Conservation (phyloP, 2,797 vertebrate genomes). For the Halcyon chelicuti region DNA sequence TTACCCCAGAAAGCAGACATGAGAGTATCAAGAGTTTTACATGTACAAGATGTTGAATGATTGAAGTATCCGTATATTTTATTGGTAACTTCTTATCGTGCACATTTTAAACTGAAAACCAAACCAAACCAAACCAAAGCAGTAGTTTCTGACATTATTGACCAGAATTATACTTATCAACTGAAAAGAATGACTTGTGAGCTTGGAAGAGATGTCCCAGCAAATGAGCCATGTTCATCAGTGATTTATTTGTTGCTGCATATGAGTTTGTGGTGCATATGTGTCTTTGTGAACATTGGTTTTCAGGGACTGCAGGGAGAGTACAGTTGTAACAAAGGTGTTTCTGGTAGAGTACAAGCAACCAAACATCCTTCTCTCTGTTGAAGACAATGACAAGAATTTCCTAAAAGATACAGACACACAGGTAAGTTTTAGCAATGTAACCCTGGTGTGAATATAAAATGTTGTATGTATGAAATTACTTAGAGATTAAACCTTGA, state of each 20-base stretch:
- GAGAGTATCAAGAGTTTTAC: neutral
- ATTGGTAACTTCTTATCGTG: neutral
- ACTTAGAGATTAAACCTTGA: neutral
- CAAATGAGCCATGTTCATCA: neutral
- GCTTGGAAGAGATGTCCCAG: neutral
- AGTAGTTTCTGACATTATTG: neutral
- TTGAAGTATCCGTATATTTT: neutral
- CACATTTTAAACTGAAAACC: neutral
- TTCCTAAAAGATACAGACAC: conserved; percentile 41
- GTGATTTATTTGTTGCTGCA: neutral
- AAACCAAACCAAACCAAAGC: neutral
- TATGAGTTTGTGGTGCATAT: neutral
- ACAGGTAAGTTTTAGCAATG: conserved; percentile 64
- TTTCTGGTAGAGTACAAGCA: conserved; percentile 84
- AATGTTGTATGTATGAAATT: neutral
- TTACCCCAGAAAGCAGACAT: neutral
- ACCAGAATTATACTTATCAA: neutral
- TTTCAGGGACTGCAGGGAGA: conserved; percentile 89
- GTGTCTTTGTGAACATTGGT: neutral
- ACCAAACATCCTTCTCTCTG: conserved; percentile 40
- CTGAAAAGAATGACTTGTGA: neutral
- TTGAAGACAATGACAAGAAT: conserved; percentile 71
- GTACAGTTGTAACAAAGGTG: conserved; percentile 89
- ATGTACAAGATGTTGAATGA: neutral
- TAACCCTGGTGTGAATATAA: neutral